Conservation (phyloP, 92 coral and sea anemone species). For the Epizoanthus ramosus region DNA sequence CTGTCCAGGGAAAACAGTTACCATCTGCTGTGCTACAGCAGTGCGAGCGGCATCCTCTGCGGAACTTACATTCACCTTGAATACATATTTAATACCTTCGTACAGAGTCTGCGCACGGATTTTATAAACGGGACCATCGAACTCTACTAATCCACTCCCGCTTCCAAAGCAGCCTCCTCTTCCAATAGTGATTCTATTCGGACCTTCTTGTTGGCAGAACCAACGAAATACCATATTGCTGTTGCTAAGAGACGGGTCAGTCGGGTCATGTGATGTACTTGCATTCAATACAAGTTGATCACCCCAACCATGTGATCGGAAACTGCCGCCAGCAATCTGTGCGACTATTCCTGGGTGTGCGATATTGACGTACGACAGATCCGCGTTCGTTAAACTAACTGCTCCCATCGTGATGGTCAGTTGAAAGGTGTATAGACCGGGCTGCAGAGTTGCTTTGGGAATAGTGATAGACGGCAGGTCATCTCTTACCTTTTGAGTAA, state of each 20-base stretch:
- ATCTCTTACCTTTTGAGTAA: slow-evolving; percentile 45
- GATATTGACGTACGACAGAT: slow-evolving; percentile 71
- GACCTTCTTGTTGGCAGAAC: slow-evolving; percentile 60
- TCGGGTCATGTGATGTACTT: slow-evolving; percentile 73
- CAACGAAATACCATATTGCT: slow-evolving; percentile 58
- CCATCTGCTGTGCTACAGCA: slow-evolving; percentile 59
- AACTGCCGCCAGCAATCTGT: slow-evolving; percentile 76
- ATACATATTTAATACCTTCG: slow-evolving; percentile 68
- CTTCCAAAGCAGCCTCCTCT: slow-evolving; percentile 92
- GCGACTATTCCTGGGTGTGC: slow-evolving; percentile 70
- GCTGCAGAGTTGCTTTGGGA: slow-evolving; percentile 62
- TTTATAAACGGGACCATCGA: slow-evolving; percentile 43
- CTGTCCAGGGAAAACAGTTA: slow-evolving; percentile 65
- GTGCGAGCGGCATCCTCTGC: slow-evolving; percentile 43
- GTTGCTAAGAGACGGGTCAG: slow-evolving; percentile 39
- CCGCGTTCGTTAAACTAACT: slow-evolving; percentile 49
- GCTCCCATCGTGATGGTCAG: slow-evolving; percentile 50
- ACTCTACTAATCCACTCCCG: slow-evolving; percentile 62
- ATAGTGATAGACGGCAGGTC: slow-evolving; percentile 72
- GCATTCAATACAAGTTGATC: slow-evolving; percentile 65
- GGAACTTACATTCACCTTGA: slow-evolving; percentile 73
- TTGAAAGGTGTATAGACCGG: slow-evolving; percentile 75
- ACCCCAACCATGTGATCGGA: slow-evolving; percentile 80
- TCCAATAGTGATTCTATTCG: background rate
- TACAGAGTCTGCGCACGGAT: slow-evolving; percentile 67